These are phyloP conservation scores for Hypomecis atomaria DNA, from an alignment of 2,888 invertebrate genomes.

Conservation along the genomic window DNA sequence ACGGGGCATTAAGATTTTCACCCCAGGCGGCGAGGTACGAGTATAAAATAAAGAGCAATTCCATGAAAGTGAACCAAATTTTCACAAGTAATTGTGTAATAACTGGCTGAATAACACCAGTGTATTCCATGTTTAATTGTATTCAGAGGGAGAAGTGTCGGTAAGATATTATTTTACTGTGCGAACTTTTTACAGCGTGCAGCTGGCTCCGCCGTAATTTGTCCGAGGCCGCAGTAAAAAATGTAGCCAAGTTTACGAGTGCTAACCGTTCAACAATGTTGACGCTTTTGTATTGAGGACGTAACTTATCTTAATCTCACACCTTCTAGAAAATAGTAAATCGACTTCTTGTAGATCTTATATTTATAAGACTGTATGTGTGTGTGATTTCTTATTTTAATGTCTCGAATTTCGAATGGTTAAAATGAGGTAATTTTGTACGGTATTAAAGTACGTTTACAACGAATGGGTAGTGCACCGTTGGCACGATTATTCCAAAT, in stretches of 20 bases:
- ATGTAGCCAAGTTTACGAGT: slow-evolving; percentile 58
- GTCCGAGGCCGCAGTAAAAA: slow-evolving; percentile 61
- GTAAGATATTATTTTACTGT: slow-evolving; percentile 65
- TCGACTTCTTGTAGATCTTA: neutral
- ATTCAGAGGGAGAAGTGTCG: slow-evolving; percentile 53
- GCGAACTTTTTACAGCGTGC: slow-evolving; percentile 69
- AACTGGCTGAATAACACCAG: slow-evolving; percentile 15
- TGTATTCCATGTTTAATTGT: slow-evolving; percentile 52
- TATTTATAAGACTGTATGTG: no score
- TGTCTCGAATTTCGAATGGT: no score
- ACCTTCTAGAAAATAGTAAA: neutral
- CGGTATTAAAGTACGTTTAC: no score
- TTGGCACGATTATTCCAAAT: no score
- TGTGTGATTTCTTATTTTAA: no score
- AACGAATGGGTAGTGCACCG: no score
- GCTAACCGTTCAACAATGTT: slow-evolving; percentile 56
- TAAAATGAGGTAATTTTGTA: no score
- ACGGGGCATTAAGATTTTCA: neutral
- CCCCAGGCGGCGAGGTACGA: neutral
- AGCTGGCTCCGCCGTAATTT: slow-evolving; percentile 68
- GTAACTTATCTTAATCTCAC: slow-evolving; percentile 20
- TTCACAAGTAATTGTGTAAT: slow-evolving; percentile 20
- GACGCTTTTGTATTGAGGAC: slow-evolving; percentile 48
- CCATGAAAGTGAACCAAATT: slow-evolving; percentile 9
- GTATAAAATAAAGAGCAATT: slow-evolving; percentile 1